phyloP scores from a whole-genome alignment of 2,797 vertebrate species.

The Falco cherrug region DNA sequence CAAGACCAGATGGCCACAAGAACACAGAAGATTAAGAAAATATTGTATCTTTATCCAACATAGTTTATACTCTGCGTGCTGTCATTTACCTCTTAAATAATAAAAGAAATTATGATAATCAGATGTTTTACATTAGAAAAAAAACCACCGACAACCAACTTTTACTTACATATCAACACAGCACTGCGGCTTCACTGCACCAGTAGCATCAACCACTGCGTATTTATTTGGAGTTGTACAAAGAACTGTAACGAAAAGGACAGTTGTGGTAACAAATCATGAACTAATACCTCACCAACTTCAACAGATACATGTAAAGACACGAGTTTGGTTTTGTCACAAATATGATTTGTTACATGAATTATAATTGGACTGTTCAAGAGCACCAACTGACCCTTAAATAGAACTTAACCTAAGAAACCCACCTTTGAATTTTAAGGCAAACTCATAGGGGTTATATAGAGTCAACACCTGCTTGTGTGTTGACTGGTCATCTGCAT shows the following conservation, averaged over 20 bases:
- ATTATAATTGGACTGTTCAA: conserved; percentile 13
- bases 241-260: conserved; percentile 85
- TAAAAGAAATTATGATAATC: background rate
- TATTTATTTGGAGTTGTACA: conserved; percentile 99
- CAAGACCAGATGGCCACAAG: background rate
- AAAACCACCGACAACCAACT: background rate
- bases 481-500: conserved; percentile 96
- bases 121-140: background rate
- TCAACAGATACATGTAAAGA: background rate
- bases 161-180: conserved; percentile 98
- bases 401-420: conserved; percentile 63
- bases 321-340: background rate
- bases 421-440: conserved; percentile 99
- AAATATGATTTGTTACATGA: background rate
- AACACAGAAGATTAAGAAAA: background rate
- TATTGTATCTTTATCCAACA: background rate
- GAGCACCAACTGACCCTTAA: conserved; percentile 54
- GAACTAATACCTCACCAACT: background rate
- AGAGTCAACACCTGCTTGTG: conserved; percentile 99
- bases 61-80: background rate
- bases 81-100: background rate
- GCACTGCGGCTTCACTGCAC: conserved; percentile 97
- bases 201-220: conserved; percentile 93
- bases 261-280: conserved; percentile 51
- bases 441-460: conserved; percentile 99